Evolutionary conservation across 2,113 vertebrate genomes (phyloP), one percentile per base, ranked within the genome.

Genomic region (Pitta sordida): DNA sequence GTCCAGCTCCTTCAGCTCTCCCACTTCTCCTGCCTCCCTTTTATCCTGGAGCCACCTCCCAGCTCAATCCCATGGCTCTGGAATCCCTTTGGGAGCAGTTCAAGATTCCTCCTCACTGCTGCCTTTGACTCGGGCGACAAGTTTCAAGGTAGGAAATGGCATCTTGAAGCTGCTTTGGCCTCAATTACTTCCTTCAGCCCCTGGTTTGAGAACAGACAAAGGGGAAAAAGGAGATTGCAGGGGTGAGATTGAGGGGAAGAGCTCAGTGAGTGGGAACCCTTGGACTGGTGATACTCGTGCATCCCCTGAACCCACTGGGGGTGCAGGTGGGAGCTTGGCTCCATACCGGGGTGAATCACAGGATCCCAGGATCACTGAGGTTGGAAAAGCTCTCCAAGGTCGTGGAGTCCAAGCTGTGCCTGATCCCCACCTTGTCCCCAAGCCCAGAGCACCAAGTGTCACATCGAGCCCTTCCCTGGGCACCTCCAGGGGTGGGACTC

Each of bases 21-120:
- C 46, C 6, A 4, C 63, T 46, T 14, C 44, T 11, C 29, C 18
- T 26, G 23, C 10, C 30, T 51, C 36, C 41, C 32, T 23, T 10
- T 9, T 3, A 3, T 14, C 43, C 20, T 13, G 4, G 22, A 55
- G 10, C 23, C 34, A 4, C 7, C 29, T 18, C 5, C 69, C 48
- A 29, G 14, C 21, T 23, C 49, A 13, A 6, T 13, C 29, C 65
- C 37, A 1, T 0, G 7, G 55, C 1, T 2, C 2, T 0, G 27
- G 0, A 37, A 26, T 8, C 30, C 65, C 58, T 26, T 2, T 1
- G 1, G 5, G 39, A 36, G 21, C 1, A 0, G 29, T 6, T 27
- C 37, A 4, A 8, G 1, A 14, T 9, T 18, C 34, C 26, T 14
- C 7, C 36, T 24, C 51, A 1, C n/a, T 2, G 6, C 29, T 36